Evolutionary conservation across 2,797 vertebrate species (phyloP).

Genomic region (Anolis apletophallus): DNA sequence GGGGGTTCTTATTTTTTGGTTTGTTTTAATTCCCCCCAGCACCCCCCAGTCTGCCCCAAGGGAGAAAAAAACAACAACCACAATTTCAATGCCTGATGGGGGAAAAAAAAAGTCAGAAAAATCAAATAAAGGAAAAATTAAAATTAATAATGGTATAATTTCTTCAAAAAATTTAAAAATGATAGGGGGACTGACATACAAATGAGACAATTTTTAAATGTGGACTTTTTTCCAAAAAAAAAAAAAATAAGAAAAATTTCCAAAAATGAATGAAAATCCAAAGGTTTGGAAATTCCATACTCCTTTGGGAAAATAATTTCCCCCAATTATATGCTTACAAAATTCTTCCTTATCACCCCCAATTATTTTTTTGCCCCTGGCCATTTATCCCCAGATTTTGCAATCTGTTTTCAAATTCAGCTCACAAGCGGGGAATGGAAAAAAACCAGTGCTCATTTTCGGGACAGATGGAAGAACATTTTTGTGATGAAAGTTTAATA

Average conservation of each 20-base stretch:
- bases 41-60: too few relatives aligned
- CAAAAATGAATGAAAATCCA: not conserved
- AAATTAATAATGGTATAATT: not conserved
- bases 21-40: too few relatives aligned
- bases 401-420: conserved; percentile 22
- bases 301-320: conserved; percentile 19
- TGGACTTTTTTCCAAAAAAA: not conserved
- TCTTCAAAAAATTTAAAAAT: not conserved
- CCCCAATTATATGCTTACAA: not conserved
- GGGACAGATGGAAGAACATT: conserved; percentile 6
- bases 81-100: too few relatives aligned
- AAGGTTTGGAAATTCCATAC: not conserved
- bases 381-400: conserved; percentile 38
- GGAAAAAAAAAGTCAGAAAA: not conserved
- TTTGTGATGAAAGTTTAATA: not conserved
- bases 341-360: conserved; percentile 27
- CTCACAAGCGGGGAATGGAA: conserved; percentile 29
- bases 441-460: conserved; percentile 19
- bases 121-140: not conserved
- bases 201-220: not conserved
- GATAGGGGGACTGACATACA: not conserved
- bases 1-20: too few relatives aligned
- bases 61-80: too few relatives aligned
- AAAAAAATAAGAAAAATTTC: not conserved
- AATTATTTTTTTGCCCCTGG: conserved; percentile 35